Base-by-base conservation (phyloP, 2,888 invertebrate genomes). In the Synanthedon tipuliformis region DNA sequence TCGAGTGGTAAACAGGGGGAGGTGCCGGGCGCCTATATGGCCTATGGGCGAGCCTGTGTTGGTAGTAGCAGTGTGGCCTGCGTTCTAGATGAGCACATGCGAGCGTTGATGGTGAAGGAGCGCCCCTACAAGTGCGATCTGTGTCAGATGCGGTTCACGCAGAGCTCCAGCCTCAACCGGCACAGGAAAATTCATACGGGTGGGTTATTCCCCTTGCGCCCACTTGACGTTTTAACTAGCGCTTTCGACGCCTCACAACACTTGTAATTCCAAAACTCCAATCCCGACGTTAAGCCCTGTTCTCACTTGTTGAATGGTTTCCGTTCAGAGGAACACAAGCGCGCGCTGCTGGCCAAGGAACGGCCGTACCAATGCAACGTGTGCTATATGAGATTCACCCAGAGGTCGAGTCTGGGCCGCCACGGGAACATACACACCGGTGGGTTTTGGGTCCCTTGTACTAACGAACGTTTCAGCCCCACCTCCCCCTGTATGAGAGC, bases 171-270 rank as follows among this genome's bases (percentile, higher is more conserved):
- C 75, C 88, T 92, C 71, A 92, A 92, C 81, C 89, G 91, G 68
- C 92, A 92, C 84, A 91, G 91, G 82, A 89, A 91, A 74, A 91
- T 91, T 64, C 92, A 92, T 72, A 91, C 91, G 73, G 89, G 89
- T 89, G 84, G 80, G 88, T 87, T 75, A 60, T 68, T 64, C 63
- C 69, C 55, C 64, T 68, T 67, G 63, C 65, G 68, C 73, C 71
- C 66, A 63, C 64, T 64, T 63, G 61, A 59, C 34, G 34, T 34
- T 34, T 34, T 34, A 23, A 34, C 34, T 34, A 63, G 63, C 71
- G 67, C 63, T 63, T 51, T 54, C 56, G n/a, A 40, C 40, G 27
- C 12, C 34, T 34, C 34, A 11, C 27, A 34, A 34, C 34, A 50
- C 50, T 15, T 34, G 16, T 23, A 23, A 23, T 23, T 23, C 7